Evolutionary conservation across 1,140 invertebrate species (phyloP).

Genomic region (Anastrepha ludens): DNA sequence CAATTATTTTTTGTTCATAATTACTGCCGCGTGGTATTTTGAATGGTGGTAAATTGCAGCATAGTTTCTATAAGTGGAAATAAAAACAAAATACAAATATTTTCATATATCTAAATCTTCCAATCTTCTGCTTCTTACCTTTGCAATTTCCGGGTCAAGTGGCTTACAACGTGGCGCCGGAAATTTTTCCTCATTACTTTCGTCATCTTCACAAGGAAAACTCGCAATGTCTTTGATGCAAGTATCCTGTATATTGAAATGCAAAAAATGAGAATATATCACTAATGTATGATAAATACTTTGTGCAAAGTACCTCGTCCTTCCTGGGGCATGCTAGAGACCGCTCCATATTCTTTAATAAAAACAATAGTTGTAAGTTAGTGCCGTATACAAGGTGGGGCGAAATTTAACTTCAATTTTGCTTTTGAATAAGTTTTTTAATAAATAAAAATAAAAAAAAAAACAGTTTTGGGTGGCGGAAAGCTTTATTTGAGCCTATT

Average conservation of each 20-base stretch:
- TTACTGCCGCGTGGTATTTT: slow-evolving; percentile 34
- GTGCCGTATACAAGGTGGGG: neutral
- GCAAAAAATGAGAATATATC: neutral
- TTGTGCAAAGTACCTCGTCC: neutral
- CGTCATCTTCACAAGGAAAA: neutral
- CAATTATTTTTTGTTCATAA: neutral
- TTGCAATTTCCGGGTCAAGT: slow-evolving; percentile 14
- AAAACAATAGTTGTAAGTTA: neutral
- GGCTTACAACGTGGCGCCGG: neutral
- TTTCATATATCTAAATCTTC: neutral
- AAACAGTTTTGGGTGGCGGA: no score
- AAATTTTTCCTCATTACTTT: neutral
- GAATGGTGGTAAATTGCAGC: neutral
- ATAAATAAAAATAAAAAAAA: no score
- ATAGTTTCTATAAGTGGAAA: slow-evolving; percentile 1
- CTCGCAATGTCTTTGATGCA: neutral
- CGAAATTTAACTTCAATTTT: neutral
- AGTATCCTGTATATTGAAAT: neutral
- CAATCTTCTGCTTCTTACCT: neutral
- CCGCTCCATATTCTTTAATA: neutral
- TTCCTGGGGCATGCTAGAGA: neutral
- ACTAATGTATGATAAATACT: neutral
- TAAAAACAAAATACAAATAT: neutral
- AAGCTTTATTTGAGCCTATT: no score
- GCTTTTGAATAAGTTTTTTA: neutral